Percentiles rank a stretch among this genome's conserved stretches.
Conservation (phyloP, 2,888 invertebrate genomes). For the Scaptomyza cyrtandrae region DNA sequence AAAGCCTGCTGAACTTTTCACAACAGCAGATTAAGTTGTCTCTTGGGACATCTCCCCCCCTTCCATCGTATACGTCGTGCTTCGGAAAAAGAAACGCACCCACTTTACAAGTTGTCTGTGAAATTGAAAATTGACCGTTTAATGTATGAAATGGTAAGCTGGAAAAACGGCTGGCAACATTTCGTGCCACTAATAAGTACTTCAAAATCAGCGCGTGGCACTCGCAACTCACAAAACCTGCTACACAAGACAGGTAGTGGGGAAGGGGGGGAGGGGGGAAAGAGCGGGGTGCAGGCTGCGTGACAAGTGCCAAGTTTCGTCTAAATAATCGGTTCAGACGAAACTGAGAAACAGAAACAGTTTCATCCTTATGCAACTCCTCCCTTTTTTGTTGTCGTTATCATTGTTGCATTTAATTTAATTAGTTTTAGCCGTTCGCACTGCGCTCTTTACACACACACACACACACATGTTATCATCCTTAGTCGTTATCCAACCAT, state of each 20-base stretch:
- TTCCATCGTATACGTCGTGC: too few species aligned
- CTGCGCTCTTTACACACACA: too few species aligned
- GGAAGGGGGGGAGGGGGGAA: neutral
- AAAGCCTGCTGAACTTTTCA: slow-evolving; percentile 69
- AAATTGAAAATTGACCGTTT: slow-evolving; percentile 83
- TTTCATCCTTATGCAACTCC: neutral
- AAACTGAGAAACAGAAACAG: neutral
- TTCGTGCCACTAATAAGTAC: slow-evolving; percentile 74
- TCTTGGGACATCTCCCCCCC: slow-evolving; percentile 47
- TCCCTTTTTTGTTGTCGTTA: neutral
- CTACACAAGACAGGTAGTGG: neutral
- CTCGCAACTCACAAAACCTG: slow-evolving; percentile 3
- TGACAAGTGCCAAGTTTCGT: slow-evolving; percentile 30
- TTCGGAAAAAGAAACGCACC: too few species aligned
- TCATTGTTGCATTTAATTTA: slow-evolving; percentile 69
- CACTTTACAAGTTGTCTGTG: slow-evolving; percentile 72
- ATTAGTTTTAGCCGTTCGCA: slow-evolving; percentile 64
- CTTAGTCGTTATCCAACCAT: neutral
- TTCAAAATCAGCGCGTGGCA: slow-evolving; percentile 59
- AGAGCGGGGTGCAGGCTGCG: slow-evolving; percentile 16
- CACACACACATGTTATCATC: slow-evolving; percentile 1
- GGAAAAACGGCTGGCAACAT: slow-evolving; percentile 52
- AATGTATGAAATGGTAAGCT: slow-evolving; percentile 60
- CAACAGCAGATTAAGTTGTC: slow-evolving; percentile 81
- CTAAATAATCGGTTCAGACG: slow-evolving; percentile 21